Base-by-base conservation (phyloP, 2,888 invertebrate genomes). In the Choristoneura rosaceana region DNA sequence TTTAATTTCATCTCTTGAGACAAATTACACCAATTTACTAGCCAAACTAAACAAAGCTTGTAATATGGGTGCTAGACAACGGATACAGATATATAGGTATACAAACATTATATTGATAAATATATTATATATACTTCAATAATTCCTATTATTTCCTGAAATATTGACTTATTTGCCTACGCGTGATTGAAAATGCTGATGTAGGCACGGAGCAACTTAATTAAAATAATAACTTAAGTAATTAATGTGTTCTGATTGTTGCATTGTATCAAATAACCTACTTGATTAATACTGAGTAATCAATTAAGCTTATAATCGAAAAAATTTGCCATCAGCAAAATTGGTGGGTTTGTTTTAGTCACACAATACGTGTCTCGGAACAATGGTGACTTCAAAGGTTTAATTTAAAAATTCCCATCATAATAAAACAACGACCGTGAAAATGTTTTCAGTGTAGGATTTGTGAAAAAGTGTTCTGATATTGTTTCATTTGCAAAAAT, bases 281-380 rank as follows among this genome's bases (percentile, higher is more conserved):
- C 76, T 82, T 82, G 80, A 80, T 59, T 4, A 38, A 78, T 79
- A 71, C 59, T 76, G 80, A 78, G 69, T 67, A 73, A 74, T 74
- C 81, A 80, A 81, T 79, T 79, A 52, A 74, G 71, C 76, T 80
- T 77, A 74, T 78, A 83, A 78, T 78, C 79, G 78, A 82, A 83
- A 82, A 25, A 73, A 76, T 67, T 74, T 71, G 67, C 58, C 74
- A 82, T 88, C 87, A 90, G 87, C 88, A 83, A 79, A 82, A 77
- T 77, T 68, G 41, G 66, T 70, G 66, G 78, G 82, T 78, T 84
- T 69, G 76, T 78, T 73, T 76, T 78, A 81, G 81, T 85, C 50
- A 69, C 52, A 63, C 34, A 41, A 45, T 55, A 73, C 10, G 66
- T 63, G 69, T 69, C 73, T 69, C 73, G 17, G n/a, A 34, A 55